Base-by-base conservation (phyloP, 2,797 vertebrate genomes). In the Hafferia zeledoni region DNA sequence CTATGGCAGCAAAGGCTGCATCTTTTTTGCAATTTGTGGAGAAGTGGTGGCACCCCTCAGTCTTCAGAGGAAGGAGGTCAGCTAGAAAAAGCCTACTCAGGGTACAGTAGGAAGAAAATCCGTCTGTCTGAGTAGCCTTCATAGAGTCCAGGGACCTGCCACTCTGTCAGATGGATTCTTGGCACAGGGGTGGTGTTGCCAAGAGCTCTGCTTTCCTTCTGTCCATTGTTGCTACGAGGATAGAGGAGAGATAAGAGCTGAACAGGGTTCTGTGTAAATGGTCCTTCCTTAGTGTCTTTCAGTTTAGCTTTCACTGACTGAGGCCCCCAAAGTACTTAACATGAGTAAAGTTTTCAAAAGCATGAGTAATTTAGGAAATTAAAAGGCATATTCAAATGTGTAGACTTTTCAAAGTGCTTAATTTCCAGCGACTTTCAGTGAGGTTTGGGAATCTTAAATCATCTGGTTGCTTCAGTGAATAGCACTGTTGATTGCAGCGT, bases 321-420 rank as follows among this genome's bases (percentile, higher is more conserved):
- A 86, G 76, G 77, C 47, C 83, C 82, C 59, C 41, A 35, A 76
- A 92, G 76, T 76, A 86, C 82, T 95, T 94, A 88, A 76, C 69
- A 61, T 72, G 71, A 78, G 69, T 56, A 91, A 95, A 96, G 81
- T 93, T 96, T 94, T 93, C 69, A 86, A 91, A 93, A 93, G 82
- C 82, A 1, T 70, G 70, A 90, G 91, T 91, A 85, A 90, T 93
- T 96, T 96, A 79, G 82, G 69, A 91, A 79, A 83, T 94, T 95
- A 94, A 91, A 93, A 92, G 89, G 35, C 80, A 55, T 95, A 95
- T 96, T 93, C 86, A 41, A 77, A 95, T 93, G 83, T 72, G 91
- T 88, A 10, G 1, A 57, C 89, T 96, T 95, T 89, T 83, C 57
- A 61, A 94, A 93, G 63, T 93, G 82, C 76, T 77, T 93, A 76